Base-by-base conservation (phyloP, 1,140 invertebrate genomes). In the Drosophila nigromelanica region DNA sequence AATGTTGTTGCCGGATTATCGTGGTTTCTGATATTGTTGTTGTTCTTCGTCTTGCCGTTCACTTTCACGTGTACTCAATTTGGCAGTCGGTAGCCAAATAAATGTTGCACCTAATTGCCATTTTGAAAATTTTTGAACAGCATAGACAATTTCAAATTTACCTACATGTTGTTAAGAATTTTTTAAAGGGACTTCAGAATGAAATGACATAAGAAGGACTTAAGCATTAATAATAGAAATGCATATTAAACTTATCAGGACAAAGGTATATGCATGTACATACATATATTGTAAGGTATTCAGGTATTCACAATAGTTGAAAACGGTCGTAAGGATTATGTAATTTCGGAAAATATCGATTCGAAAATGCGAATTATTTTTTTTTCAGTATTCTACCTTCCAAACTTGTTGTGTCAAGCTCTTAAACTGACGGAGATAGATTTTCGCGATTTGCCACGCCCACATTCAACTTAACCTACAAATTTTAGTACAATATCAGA, bases 21-120 rank as follows among this genome's bases (percentile, higher is more conserved):
- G 55, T 61, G 70, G 45, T 33, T 50, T 40, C 35, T 45, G 39
- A 59, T 61, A 56, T 40, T 50, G 66, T 48, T 37, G 10, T 45
- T 58, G 47, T 61, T 35, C 14, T 52, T 62, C 55, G 61, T 42
- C 43, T 43, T 42, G 58, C 43, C 63, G 66, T 64, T 73, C 61
- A 68, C 56, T 69, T 68, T 64, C 76, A 71, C 70, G 77, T 63
- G 70, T 85, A 75, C 62, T 80, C 67, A 72, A 78, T 68, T 85
- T 75, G 80, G 55, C 73, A 77, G 68, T 58, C 60, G 47, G 64
- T 51, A 54, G 60, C 47, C 60, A 76, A 74, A 80, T 77, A 74
- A 83, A 79, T 70, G 60, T 52, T 69, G 43, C 35, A 72, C 71
- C 56, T 82, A 78, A 83, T 82, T 83, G 68, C 39, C 68, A 59